Conservation (phyloP, 2,888 invertebrate genomes). For the Nemurella pictetii region DNA sequence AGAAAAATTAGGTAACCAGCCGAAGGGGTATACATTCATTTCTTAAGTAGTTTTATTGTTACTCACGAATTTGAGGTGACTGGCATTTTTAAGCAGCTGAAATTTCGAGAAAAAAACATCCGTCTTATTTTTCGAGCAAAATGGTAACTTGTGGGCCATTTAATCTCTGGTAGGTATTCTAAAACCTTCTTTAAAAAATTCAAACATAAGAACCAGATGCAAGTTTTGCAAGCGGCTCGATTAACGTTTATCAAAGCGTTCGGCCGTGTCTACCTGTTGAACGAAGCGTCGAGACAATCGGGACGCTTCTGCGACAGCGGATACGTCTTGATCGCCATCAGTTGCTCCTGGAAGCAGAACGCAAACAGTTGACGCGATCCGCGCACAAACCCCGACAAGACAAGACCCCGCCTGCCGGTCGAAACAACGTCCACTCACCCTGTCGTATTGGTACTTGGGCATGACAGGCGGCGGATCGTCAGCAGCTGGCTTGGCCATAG, state of each 20-base stretch:
- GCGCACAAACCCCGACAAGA: too few species aligned
- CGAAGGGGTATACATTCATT: conserved; percentile 2
- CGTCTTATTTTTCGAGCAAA: conserved; percentile 7
- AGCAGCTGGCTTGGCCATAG: conserved; percentile 16
- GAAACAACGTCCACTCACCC: conserved; percentile 45
- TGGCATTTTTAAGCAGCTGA: conserved; percentile 27
- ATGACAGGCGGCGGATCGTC: conserved; percentile 34
- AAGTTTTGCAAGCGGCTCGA: not conserved
- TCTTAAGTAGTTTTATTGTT: conserved; percentile 9
- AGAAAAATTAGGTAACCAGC: not conserved
- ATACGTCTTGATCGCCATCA: conserved; percentile 70
- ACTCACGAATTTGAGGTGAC: conserved; percentile 26
- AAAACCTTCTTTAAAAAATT: not conserved
- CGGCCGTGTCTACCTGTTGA: conserved; percentile 55
- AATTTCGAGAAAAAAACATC: conserved; percentile 24
- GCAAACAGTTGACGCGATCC: too few species aligned
- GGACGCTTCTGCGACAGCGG: conserved; percentile 73
- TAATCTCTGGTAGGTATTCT: not conserved
- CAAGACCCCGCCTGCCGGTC: not conserved
- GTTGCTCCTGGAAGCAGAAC: conserved; percentile 62
- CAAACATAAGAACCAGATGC: not conserved
- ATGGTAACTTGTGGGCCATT: not conserved
- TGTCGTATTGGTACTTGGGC: conserved; percentile 53
- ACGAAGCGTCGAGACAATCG: conserved; percentile 63
- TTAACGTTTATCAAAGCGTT: not conserved